Conservation (phyloP, 2,888 invertebrate species). For the Leucozona laternaria region DNA sequence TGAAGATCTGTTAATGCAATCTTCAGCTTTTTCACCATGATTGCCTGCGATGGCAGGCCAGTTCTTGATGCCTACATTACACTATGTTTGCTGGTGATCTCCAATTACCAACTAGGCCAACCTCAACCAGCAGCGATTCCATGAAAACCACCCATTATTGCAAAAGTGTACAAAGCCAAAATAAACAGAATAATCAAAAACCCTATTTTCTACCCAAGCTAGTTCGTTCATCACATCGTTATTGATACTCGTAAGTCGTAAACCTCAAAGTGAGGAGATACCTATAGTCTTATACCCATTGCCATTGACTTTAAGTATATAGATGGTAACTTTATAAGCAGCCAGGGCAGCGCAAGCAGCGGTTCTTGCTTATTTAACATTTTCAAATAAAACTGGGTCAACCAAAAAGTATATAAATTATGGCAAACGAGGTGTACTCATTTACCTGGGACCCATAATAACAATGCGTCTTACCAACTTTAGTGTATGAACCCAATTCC, state of each 20-base stretch:
- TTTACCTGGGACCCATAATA: slow-evolving; percentile 15
- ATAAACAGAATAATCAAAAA: slow-evolving; percentile 36
- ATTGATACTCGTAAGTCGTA: slow-evolving; percentile 11
- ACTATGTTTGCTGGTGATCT: slow-evolving; percentile 3
- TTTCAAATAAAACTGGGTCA: slow-evolving; percentile 63
- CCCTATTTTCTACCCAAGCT: slow-evolving; percentile 39
- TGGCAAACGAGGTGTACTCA: slow-evolving; percentile 22
- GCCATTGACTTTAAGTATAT: slow-evolving; percentile 7
- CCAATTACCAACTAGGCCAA: slow-evolving; percentile 34
- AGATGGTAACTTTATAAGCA: neutral
- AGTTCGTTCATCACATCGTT: slow-evolving; percentile 16
- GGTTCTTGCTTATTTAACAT: slow-evolving; percentile 57
- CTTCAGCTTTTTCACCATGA: slow-evolving; percentile 18
- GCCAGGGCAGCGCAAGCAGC: neutral
- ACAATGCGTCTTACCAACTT: neutral
- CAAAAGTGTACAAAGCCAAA: slow-evolving; percentile 19
- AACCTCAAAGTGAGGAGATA: slow-evolving; percentile 30
- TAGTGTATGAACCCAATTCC: slow-evolving; percentile 1
- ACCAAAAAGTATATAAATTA: slow-evolving; percentile 33
- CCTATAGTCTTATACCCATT: slow-evolving; percentile 6
- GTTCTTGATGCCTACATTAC: neutral
- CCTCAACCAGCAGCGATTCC: slow-evolving; percentile 19
- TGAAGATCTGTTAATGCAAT: slow-evolving; percentile 50
- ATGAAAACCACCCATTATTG: slow-evolving; percentile 18
- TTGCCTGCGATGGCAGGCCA: neutral